Base-by-base conservation (phyloP, 2,113 vertebrate species). In the Mungos mungo region DNA sequence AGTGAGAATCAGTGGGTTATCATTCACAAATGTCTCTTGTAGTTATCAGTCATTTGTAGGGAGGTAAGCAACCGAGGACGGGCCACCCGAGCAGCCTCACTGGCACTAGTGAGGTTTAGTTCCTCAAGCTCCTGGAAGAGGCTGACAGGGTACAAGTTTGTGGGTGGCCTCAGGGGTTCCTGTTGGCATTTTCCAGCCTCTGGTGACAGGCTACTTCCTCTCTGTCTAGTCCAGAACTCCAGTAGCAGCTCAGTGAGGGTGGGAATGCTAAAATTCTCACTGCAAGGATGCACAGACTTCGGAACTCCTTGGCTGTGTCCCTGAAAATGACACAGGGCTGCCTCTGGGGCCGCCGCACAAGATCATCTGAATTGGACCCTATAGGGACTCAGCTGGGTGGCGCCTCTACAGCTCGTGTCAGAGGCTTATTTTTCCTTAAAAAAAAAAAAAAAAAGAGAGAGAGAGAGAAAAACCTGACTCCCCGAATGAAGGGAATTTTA, bases 401-500 rank as follows among this genome's bases (percentile, higher is more conserved):
- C 0, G 41, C 76, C 82, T 95, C 82, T 25, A 38, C 4, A 89
- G 90, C 25, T 83, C 92, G 63, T 47, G 35, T 52, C 84, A 85
- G 71, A 96, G 54, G 60, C 84, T 96, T 57, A 21, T 35, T 90
- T 88, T 90, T 88, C 65, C 18, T 79, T 33, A 13, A 92, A 81
- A 86, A 92, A 35, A 31, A 71, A 71, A 60, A 13, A 35, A 31
- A 71, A 63, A 27, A 11, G n/a, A 63, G 27, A 11, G n/a, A 7
- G 18, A 31, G n/a, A 7, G 54, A 84, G 87, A 74, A 76, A 76
- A 85, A 66, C 27, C 57, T 12, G 69, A 69, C n/a, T 95, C 69
- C 83, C 13, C 45, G 89, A 80, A 90, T 8, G n/a, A 93, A 66
- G 33, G 31, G 69, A 69, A 47, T 81, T 96, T 98, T 91, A 69